Conservation (phyloP, 2,797 vertebrate species). For the Microctenopoma lineatum region DNA sequence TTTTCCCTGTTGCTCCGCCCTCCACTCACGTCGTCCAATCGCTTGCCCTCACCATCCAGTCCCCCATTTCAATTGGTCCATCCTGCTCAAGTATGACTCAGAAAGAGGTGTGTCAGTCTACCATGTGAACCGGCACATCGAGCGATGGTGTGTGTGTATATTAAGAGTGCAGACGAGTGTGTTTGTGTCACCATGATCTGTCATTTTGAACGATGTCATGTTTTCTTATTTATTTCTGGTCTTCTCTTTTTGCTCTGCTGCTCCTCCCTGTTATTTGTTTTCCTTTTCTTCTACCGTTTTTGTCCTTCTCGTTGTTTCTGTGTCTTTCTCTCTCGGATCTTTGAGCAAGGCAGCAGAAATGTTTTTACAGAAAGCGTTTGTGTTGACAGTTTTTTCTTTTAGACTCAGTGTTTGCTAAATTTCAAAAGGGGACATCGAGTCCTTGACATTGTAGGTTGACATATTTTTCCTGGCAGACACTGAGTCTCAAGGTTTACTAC, state of each 20-base stretch:
- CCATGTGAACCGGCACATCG: slow-evolving; percentile 77
- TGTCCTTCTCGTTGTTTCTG: slow-evolving; percentile 24
- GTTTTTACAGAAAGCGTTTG: slow-evolving; percentile 64
- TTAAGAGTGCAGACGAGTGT: slow-evolving; percentile 3
- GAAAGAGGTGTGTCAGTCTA: slow-evolving; percentile 88
- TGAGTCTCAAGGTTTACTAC: slow-evolving; percentile 77
- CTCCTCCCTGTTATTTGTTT: slow-evolving; percentile 35
- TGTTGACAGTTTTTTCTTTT: slow-evolving; percentile 59
- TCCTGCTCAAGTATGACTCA: slow-evolving; percentile 90
- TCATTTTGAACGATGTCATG: slow-evolving; percentile 79
- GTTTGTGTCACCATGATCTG: slow-evolving; percentile 67
- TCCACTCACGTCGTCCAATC: slow-evolving; percentile 77
- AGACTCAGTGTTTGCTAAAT: slow-evolving; percentile 81
- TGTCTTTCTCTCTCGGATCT: slow-evolving; percentile 52
- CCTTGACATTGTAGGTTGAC: slow-evolving; percentile 33
- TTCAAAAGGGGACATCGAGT: slow-evolving; percentile 46
- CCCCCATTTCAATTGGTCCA: slow-evolving; percentile 83
- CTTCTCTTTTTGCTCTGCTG: slow-evolving; percentile 72
- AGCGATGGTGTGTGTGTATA: slow-evolving; percentile 54
- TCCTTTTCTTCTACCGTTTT: slow-evolving; percentile 15
- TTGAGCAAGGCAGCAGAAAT: slow-evolving; percentile 71
- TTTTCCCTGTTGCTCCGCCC: slow-evolving; percentile 71
- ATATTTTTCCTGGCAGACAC: slow-evolving; percentile 73
- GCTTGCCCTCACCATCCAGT: slow-evolving; percentile 78
- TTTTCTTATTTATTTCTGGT: slow-evolving; percentile 68